Evolutionary conservation across 1,140 invertebrate species (phyloP).

Genomic region (Drosophila ironensis): DNA sequence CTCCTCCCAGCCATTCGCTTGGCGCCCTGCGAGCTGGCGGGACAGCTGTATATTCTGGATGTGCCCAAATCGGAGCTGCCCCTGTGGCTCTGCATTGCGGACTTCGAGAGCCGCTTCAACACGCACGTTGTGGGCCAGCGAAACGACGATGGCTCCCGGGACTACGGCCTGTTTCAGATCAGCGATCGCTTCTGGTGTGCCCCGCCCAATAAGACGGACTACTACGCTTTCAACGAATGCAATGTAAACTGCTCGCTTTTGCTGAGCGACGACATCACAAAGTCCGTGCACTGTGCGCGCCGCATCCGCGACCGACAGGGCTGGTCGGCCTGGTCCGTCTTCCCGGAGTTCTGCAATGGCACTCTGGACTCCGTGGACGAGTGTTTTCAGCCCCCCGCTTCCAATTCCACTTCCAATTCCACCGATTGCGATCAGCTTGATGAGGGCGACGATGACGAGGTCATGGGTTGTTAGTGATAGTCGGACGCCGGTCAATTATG

Average conservation of each 20-base stretch:
- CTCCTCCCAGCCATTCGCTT: constrained; percentile 39
- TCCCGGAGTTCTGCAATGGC: constrained; percentile 82
- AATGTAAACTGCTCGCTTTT: constrained; percentile 69
- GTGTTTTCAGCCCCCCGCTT: constrained; percentile 52
- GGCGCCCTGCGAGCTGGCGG: constrained; percentile 84
- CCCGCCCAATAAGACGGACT: constrained; percentile 50
- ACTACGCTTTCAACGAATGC: constrained; percentile 67
- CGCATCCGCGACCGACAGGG: constrained; percentile 82
- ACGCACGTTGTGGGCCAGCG: constrained; percentile 57
- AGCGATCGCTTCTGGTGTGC: constrained; percentile 78
- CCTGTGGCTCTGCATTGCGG: constrained; percentile 66
- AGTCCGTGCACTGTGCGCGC: constrained; percentile 61
- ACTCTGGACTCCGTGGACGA: constrained; percentile 51
- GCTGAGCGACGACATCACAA: constrained; percentile 70
- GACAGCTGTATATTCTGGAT: constrained; percentile 66
- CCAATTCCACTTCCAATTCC: too few species aligned
- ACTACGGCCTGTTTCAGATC: constrained; percentile 81
- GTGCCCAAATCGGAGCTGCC: constrained; percentile 64
- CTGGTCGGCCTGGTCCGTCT: constrained; percentile 88
- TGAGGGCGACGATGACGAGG: constrained; percentile 7
- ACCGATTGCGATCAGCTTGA: constrained; percentile 7
- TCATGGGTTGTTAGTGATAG: constrained; percentile 23
- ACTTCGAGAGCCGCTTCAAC: constrained; percentile 73
- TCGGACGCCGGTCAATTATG: constrained; percentile 18
- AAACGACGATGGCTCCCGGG: constrained; percentile 67